Base-by-base conservation (phyloP, 2,888 invertebrate genomes). In the Chymomyza caudatula region DNA sequence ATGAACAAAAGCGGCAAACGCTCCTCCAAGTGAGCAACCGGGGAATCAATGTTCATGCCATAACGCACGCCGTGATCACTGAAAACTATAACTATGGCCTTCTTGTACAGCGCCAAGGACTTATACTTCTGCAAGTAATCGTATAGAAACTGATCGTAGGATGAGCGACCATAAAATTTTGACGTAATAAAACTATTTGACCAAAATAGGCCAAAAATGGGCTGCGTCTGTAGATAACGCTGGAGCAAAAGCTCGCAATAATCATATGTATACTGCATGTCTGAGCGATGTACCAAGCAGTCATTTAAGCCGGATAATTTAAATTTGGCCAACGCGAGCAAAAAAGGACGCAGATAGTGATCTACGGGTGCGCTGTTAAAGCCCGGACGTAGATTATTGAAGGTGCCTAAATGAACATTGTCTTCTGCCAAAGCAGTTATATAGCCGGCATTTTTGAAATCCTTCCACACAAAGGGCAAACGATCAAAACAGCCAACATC, bases 371-470 rank as follows among this genome's bases (percentile, higher is more conserved):
- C 92, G 1, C 92, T 88, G 2, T 91, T 89, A 83, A 96, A 96
- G 0, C 94, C 94, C n/a, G n/a, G n/a, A n/a, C n/a, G n/a, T n/a
- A n/a, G n/a, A n/a, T n/a, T n/a, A n/a, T 4, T 91, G 90, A 80
- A 94, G 93, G 3, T 91, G 82, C 94, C 94, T 25, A 87, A 86
- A 0, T 95, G 95, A 44, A 64, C 58, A 2, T 93, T 92, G 85
- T 96, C 96, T 90, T 96, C 96, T 0, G 93, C 94, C 76, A 94
- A 95, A 1, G 93, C 94, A 3, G 96, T 96, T 0, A 93, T 91
- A 87, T 95, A 96, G 17, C 94, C 94, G 0, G 91, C 89, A 5
- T 92, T 88, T 63, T 92, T 92, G 78, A 94, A 96, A 70, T 92
- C 91, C 71, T 93, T 93, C 96, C 96, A 96, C 23, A 96, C 91